phyloP scores from a whole-genome alignment of 1,140 invertebrate genomes.

The Drosophila tani region DNA sequence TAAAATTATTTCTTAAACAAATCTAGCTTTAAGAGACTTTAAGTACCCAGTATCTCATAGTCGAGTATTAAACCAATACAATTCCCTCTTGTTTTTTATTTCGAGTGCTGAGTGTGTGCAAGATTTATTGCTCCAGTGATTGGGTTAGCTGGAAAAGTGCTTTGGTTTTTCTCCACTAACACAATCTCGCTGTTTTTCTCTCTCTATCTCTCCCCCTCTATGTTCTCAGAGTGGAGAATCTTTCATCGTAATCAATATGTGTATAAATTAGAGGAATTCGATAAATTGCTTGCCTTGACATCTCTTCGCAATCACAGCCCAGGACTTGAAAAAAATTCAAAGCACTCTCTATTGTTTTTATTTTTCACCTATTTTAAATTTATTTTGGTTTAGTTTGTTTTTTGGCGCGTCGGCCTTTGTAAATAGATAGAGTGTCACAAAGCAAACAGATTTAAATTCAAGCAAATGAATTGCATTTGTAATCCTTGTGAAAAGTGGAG shows the following conservation, averaged over 20 bases:
- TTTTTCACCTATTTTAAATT: slow-evolving; percentile 26
- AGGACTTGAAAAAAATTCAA: slow-evolving; percentile 18
- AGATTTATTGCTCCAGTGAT: slow-evolving; percentile 59
- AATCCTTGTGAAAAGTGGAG: slow-evolving; percentile 27
- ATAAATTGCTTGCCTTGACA: slow-evolving; percentile 41
- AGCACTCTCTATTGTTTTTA: slow-evolving; percentile 7
- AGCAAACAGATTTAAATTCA: slow-evolving; percentile 45
- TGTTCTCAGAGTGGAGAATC: slow-evolving; percentile 34
- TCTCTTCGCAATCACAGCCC: slow-evolving; percentile 34
- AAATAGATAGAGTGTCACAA: slow-evolving; percentile 45
- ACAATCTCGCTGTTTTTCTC: slow-evolving; percentile 21
- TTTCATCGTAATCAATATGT: slow-evolving; percentile 57
- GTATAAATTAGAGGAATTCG: slow-evolving; percentile 57
- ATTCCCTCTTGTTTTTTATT: slow-evolving; percentile 12
- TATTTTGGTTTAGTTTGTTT: slow-evolving; percentile 19
- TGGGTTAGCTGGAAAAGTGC: slow-evolving; percentile 53
- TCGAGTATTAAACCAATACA: neutral
- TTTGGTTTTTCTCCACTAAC: slow-evolving; percentile 39
- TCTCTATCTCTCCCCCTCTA: neutral
- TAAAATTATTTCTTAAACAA: too few species aligned
- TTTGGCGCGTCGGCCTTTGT: slow-evolving; percentile 12
- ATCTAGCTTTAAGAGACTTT: neutral
- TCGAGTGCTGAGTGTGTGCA: slow-evolving; percentile 52
- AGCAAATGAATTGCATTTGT: slow-evolving; percentile 48
- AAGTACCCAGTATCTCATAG: neutral